Conservation (phyloP, 1,140 invertebrate species). For the Trialeurodes vaporariorum region DNA sequence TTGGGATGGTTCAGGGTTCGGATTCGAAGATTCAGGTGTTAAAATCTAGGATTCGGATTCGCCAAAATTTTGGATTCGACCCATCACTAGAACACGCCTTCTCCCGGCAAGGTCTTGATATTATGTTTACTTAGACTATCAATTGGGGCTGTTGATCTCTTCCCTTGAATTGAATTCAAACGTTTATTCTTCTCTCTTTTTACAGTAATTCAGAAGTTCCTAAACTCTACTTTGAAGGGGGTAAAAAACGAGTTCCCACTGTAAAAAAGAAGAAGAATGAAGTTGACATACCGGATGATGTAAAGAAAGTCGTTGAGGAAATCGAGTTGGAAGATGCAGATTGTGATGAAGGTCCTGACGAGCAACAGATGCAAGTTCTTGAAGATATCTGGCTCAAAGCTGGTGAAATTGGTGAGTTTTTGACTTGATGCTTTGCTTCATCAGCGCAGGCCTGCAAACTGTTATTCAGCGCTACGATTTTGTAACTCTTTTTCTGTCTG, state of each 20-base stretch:
- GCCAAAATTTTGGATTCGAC: no score
- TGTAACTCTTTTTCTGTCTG: no score
- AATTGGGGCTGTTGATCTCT: constrained; percentile 5
- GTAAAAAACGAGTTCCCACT: constrained; percentile 43
- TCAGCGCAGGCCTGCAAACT: no score
- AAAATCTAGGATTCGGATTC: no score
- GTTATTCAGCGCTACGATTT: no score
- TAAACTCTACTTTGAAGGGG: constrained; percentile 44
- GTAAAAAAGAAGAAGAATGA: constrained; percentile 39
- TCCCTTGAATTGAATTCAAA: neutral
- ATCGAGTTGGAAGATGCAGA: constrained; percentile 7
- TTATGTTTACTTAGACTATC: constrained; percentile 4
- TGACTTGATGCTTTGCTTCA: no score
- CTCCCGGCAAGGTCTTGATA: no score
- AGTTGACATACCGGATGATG: constrained; percentile 38
- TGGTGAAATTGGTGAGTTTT: constrained; percentile 55
- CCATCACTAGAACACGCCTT: no score
- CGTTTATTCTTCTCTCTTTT: constrained; percentile 6
- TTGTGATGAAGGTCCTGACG: constrained; percentile 40
- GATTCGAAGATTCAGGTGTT: no score
- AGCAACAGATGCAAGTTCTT: constrained; percentile 57
- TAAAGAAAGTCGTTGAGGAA: constrained; percentile 38
- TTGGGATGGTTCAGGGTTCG: no score
- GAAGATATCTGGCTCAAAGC: constrained; percentile 74
- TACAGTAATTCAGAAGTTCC: constrained; percentile 42